A percentile compares a stretch with the other conserved stretches of the same genome.
Conservation (phyloP, 2,797 vertebrate genomes). For the Tadarida brasiliensis region DNA sequence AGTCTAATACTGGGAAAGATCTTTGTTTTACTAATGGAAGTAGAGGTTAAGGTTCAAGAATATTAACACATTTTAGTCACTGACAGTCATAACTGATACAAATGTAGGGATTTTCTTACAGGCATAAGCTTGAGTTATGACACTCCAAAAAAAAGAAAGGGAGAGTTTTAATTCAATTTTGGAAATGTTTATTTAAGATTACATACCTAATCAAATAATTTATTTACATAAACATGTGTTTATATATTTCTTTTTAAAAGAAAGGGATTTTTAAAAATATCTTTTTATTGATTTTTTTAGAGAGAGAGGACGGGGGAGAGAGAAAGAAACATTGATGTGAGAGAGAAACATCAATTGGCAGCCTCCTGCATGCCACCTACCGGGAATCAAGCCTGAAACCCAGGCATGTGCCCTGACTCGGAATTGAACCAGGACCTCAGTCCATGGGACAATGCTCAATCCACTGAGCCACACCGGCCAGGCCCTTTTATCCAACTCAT, state of each 20-base stretch:
- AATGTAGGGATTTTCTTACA: constrained; percentile 61
- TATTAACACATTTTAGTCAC: constrained; percentile 57
- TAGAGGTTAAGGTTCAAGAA: constrained; percentile 49
- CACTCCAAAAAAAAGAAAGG: background rate
- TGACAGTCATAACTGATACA: constrained; percentile 39
- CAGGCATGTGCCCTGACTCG: background rate
- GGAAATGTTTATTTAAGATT: constrained; percentile 63
- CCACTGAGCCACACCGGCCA: background rate
- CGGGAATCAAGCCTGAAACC: background rate
- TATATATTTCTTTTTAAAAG: background rate
- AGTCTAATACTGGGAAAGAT: constrained; percentile 61
- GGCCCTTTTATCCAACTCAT: constrained; percentile 12
- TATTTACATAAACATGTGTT: constrained; percentile 47
- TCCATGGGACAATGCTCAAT: background rate
- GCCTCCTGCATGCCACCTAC: background rate
- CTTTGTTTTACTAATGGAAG: constrained; percentile 57
- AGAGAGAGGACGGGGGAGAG: background rate
- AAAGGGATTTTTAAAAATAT: background rate
- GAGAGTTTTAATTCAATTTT: constrained; percentile 43
- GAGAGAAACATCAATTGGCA: background rate
- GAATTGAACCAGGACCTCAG: background rate
- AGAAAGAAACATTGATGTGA: background rate
- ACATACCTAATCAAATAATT: constrained; percentile 34
- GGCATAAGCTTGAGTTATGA: constrained; percentile 37
- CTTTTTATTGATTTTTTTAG: background rate